These are phyloP conservation scores for Entomobrya multifasciata DNA, from an alignment of 2,888 invertebrate genomes.

Conservation along the genomic window DNA sequence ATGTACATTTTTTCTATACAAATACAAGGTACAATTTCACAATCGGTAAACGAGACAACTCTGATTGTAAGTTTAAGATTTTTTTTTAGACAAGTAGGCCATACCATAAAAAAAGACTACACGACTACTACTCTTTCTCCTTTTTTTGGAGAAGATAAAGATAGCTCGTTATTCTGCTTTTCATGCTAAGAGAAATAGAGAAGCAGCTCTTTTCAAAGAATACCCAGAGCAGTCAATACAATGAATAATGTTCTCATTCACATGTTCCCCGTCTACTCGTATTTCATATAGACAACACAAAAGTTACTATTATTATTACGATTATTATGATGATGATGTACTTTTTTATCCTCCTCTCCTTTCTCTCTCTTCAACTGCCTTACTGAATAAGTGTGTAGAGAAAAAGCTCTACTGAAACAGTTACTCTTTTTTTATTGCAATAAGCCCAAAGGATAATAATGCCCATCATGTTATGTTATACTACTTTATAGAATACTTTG, in stretches of 20 bases:
- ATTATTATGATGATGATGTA: slow-evolving; percentile 48
- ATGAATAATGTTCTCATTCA: slow-evolving; percentile 59
- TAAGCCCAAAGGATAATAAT: slow-evolving; percentile 64
- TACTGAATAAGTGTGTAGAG: slow-evolving; percentile 46
- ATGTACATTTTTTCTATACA: too few species aligned
- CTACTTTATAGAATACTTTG: slow-evolving; percentile 6
- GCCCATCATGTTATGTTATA: slow-evolving; percentile 17
- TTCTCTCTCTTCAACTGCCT: slow-evolving; percentile 3
- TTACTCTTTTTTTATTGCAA: slow-evolving; percentile 64
- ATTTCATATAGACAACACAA: background rate
- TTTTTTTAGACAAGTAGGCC: too few species aligned
- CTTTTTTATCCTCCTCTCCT: slow-evolving; percentile 25
- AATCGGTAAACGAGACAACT: too few species aligned
- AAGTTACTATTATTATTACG: slow-evolving; percentile 36
- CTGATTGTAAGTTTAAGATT: too few species aligned
- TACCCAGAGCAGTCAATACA: slow-evolving; percentile 60
- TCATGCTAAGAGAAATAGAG: too few species aligned
- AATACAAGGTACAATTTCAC: too few species aligned
- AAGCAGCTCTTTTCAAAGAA: too few species aligned
- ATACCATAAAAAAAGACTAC: too few species aligned
- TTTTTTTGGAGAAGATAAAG: too few species aligned
- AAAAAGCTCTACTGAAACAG: background rate
- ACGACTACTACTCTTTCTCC: too few species aligned
- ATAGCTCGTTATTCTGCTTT: too few species aligned
- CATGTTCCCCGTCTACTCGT: background rate